Evolutionary conservation across 2,797 vertebrate species (phyloP).

Genomic region (Sebastes trivittatus): DNA sequence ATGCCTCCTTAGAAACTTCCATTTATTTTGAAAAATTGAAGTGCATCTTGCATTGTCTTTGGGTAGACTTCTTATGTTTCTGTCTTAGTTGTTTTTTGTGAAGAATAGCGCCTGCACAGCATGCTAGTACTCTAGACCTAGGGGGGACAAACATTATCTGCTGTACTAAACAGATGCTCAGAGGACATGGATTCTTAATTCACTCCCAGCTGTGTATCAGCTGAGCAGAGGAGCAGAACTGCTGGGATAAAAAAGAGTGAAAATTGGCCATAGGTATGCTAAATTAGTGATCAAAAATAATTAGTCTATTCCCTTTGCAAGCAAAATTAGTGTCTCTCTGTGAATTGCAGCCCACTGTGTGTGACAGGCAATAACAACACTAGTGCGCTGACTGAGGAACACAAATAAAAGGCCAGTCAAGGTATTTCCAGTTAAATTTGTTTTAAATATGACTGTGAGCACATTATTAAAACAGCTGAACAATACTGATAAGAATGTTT

Average conservation of each 20-base stretch:
- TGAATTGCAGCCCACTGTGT: slow-evolving; percentile 32
- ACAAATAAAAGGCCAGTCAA: slow-evolving; percentile 15
- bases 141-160: slow-evolving; percentile 36
- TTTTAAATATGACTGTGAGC: not conserved
- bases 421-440: not conserved
- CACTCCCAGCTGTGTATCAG: slow-evolving; percentile 58
- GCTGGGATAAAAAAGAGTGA: slow-evolving; percentile 26
- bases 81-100: slow-evolving; percentile 16
- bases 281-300: slow-evolving; percentile 64
- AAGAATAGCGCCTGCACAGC: slow-evolving; percentile 25
- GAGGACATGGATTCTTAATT: slow-evolving; percentile 61
- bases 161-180: slow-evolving; percentile 53
- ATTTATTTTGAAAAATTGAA: not conserved
- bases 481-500: not conserved
- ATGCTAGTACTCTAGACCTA: slow-evolving; percentile 25
- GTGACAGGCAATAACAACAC: slow-evolving; percentile 29
- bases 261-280: slow-evolving; percentile 27
- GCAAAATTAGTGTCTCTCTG: slow-evolving; percentile 16
- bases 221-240: slow-evolving; percentile 45
- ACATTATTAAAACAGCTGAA: not conserved
- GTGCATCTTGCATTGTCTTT: not conserved
- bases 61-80: not conserved
- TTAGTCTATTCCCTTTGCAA: slow-evolving; percentile 39
- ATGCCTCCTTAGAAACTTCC: not conserved
- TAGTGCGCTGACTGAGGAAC: slow-evolving; percentile 2